Evolutionary conservation across 2,888 invertebrate species (phyloP).

Genomic region (Caenorhabditis wallacei): DNA sequence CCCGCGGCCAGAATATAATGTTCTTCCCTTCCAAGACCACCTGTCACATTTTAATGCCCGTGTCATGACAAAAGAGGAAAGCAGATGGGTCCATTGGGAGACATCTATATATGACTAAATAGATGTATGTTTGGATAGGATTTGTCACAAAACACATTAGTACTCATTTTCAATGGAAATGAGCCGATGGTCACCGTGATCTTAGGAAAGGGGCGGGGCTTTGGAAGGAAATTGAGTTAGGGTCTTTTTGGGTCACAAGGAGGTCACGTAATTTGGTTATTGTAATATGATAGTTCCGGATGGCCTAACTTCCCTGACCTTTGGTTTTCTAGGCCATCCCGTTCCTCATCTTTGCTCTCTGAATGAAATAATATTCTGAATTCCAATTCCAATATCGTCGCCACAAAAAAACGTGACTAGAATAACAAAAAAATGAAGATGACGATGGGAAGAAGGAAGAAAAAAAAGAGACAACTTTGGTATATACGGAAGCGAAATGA

Average conservation of each 20-base stretch:
- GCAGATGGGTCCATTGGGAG: neutral
- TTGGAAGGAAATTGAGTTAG: too few relatives aligned
- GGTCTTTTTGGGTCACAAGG: too few relatives aligned
- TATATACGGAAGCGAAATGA: conserved; percentile 24
- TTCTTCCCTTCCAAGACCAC: too few relatives aligned
- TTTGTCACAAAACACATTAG: neutral
- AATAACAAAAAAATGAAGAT: conserved; percentile 35
- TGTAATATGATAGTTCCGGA: too few relatives aligned
- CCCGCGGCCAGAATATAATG: too few relatives aligned
- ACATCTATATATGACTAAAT: neutral
- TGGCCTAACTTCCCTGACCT: neutral
- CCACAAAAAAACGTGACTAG: conserved; percentile 15
- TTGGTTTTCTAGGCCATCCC: neutral
- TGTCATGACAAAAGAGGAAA: neutral
- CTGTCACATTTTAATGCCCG: neutral
- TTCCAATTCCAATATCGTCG: neutral
- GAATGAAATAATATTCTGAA: too few relatives aligned
- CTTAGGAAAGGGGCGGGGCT: too few relatives aligned
- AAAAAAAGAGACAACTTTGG: neutral
- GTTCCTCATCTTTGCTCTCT: neutral
- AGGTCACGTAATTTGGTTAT: too few relatives aligned
- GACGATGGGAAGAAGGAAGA: neutral
- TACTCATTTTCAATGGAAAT: too few relatives aligned
- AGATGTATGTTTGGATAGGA: neutral
- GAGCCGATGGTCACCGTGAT: too few relatives aligned